Evolutionary conservation across 1,140 invertebrate species (phyloP).

Genomic region (Apolygus lucorum): DNA sequence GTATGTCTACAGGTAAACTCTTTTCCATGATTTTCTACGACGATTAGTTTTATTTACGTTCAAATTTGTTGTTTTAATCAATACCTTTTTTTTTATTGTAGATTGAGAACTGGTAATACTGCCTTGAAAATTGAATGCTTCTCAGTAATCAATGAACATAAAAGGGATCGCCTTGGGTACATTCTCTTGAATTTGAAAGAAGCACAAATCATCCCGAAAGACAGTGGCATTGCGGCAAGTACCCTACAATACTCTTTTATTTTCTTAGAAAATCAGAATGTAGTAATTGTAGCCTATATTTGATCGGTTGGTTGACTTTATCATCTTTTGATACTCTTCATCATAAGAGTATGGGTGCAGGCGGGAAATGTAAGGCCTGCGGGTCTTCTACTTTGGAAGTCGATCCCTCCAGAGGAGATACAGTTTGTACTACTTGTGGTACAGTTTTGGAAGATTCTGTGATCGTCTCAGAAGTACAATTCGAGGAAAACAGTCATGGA

Average conservation of each 20-base stretch:
- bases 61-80: neutral
- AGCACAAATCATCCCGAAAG: conserved; percentile 25
- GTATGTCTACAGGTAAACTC: neutral
- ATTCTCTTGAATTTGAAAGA: conserved; percentile 31
- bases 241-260: too few species aligned
- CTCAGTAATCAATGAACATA: conserved; percentile 22
- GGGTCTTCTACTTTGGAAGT: conserved; percentile 90
- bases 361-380: conserved; percentile 78
- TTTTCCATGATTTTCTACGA: neutral
- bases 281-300: too few species aligned
- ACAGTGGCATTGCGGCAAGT: conserved; percentile 11
- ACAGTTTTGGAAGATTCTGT: conserved; percentile 90
- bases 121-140: conserved; percentile 31
- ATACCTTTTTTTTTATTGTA: conserved; percentile 21
- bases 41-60: neutral
- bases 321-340: too few species aligned
- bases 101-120: conserved; percentile 30
- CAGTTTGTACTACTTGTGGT: conserved; percentile 93
- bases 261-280: too few species aligned
- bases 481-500: conserved; percentile 85
- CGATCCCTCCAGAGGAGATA: conserved; percentile 84
- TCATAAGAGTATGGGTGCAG: conserved; percentile 35
- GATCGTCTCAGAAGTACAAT: conserved; percentile 93
- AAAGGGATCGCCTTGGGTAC: conserved; percentile 29
- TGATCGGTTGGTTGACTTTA: too few species aligned